Conservation (phyloP, 2,888 invertebrate genomes). For the Sarcophaga variegata region DNA sequence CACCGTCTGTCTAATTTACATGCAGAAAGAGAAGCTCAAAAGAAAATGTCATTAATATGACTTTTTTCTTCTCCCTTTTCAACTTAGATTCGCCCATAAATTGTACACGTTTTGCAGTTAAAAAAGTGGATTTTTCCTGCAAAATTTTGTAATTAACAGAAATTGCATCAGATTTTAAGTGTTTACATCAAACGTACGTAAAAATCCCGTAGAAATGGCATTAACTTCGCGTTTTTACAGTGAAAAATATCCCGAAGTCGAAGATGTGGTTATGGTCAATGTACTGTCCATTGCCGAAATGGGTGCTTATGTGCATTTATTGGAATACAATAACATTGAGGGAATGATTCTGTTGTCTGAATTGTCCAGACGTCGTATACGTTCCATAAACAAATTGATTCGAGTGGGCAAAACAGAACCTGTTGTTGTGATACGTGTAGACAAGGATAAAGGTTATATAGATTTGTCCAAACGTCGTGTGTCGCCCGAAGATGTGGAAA, state of each 20-base stretch:
- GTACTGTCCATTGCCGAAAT: slow-evolving; percentile 99
- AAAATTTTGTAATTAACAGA: slow-evolving; percentile 43
- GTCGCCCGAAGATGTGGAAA: slow-evolving; percentile 98
- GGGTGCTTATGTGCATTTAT: slow-evolving; percentile 98
- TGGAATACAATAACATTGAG: slow-evolving; percentile 99
- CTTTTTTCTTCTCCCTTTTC: slow-evolving; percentile 56
- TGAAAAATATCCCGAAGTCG: slow-evolving; percentile 98
- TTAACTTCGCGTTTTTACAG: slow-evolving; percentile 98
- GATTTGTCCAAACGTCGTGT: slow-evolving; percentile 99
- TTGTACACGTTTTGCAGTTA: slow-evolving; percentile 77
- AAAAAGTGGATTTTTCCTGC: slow-evolving; percentile 52
- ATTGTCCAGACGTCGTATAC: slow-evolving; percentile 97
- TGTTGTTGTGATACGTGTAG: slow-evolving; percentile 99
- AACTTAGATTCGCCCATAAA: slow-evolving; percentile 53
- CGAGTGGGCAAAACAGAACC: slow-evolving; percentile 99
- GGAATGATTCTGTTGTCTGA: slow-evolving; percentile 99
- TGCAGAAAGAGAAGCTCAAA: slow-evolving; percentile 32
- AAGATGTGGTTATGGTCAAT: slow-evolving; percentile 99
- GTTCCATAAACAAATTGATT: slow-evolving; percentile 99
- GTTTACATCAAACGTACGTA: slow-evolving; percentile 14
- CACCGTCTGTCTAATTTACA: slow-evolving; percentile 14
- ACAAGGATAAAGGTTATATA: slow-evolving; percentile 99
- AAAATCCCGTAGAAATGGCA: slow-evolving; percentile 84
- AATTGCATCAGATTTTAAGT: slow-evolving; percentile 64
- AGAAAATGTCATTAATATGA: slow-evolving; percentile 61